Conservation (phyloP, 1,140 invertebrate genomes). For the Drosophila pachea region DNA sequence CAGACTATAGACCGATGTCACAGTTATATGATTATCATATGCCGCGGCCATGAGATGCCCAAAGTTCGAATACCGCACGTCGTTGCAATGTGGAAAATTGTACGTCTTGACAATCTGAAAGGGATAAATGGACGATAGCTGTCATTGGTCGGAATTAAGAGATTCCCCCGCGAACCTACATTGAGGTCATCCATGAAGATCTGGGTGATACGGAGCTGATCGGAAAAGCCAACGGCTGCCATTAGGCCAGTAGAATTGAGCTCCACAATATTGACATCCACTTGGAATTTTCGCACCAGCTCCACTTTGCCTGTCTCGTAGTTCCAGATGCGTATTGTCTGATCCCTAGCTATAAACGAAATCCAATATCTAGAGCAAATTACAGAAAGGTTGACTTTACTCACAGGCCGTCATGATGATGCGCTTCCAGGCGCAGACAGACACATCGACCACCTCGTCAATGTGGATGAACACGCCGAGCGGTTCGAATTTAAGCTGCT, state of each 20-base stretch:
- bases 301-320: constrained; percentile 89
- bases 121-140: not conserved
- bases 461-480: constrained; percentile 89
- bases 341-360: constrained; percentile 81
- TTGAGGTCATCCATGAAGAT: constrained; percentile 93
- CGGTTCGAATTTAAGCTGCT: constrained; percentile 79
- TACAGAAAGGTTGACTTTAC: not conserved
- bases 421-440: constrained; percentile 92
- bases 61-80: constrained; percentile 71
- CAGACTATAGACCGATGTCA: constrained; percentile 74
- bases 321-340: constrained; percentile 93
- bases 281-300: constrained; percentile 88
- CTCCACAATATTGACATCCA: constrained; percentile 88
- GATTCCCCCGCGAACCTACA: constrained; percentile 58
- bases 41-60: constrained; percentile 76
- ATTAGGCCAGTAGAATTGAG: constrained; percentile 92
- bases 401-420: constrained; percentile 91
- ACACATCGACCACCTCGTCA: constrained; percentile 86
- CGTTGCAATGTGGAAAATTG: constrained; percentile 75
- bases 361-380: not conserved
- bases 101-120: constrained; percentile 76
- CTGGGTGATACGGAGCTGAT: constrained; percentile 91
- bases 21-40: constrained; percentile 69
- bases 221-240: constrained; percentile 92
- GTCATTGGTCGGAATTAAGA: too few relatives aligned